These are phyloP conservation scores for Antigone vipio DNA, from an alignment of 2,113 vertebrate genomes.

Conservation along the genomic window DNA sequence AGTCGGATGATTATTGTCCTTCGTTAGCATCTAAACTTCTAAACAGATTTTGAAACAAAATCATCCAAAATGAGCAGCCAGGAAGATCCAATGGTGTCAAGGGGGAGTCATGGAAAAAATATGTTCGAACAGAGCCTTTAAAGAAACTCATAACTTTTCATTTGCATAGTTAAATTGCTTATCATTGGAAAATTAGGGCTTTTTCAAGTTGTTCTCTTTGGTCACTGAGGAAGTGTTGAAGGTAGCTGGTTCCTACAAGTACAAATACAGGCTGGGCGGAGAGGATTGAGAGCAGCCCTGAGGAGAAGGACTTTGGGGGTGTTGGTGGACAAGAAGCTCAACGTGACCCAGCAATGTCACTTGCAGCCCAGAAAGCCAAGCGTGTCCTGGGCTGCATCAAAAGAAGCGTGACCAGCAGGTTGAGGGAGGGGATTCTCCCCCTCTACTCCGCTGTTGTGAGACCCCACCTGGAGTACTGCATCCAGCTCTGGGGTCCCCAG, in stretches of 20 bases:
- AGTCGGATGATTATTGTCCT: slow-evolving; percentile 37
- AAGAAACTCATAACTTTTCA: background rate
- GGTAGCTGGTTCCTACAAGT: background rate
- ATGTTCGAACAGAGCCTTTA: background rate
- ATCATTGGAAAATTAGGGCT: background rate
- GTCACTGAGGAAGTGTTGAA: background rate
- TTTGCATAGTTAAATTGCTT: background rate
- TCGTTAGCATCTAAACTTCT: slow-evolving; percentile 34
- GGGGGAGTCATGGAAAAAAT: background rate
- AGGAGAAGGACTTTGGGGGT: no score
- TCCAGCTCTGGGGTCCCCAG: no score
- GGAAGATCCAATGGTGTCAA: slow-evolving; percentile 1
- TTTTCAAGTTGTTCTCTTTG: background rate
- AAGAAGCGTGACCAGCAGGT: no score
- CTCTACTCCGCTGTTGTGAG: no score
- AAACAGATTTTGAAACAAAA: slow-evolving; percentile 46
- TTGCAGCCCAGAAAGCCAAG: no score
- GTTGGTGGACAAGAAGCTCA: no score
- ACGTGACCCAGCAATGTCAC: no score
- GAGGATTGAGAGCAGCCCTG: no score
- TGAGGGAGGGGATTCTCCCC: no score
- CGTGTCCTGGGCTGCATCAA: no score
- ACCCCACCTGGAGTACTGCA: no score
- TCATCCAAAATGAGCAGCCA: slow-evolving; percentile 6
- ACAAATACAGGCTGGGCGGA: no score